Conservation (phyloP, 2,888 invertebrate species). For the Globia sparganii region DNA sequence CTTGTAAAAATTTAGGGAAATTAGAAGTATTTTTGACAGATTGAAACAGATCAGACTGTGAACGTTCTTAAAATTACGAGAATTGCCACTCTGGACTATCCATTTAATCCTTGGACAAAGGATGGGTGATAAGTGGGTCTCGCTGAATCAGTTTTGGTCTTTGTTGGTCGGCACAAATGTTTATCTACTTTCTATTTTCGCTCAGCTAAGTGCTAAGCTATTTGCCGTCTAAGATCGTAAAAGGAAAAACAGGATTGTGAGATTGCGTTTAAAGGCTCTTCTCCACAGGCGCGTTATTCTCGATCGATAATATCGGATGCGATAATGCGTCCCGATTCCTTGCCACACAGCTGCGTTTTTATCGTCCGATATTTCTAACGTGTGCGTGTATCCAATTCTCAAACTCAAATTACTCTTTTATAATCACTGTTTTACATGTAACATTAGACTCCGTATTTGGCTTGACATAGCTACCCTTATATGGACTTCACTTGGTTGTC, state of each 20-base stretch:
- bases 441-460: not conserved
- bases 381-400: too few species aligned
- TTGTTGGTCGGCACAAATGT: not conserved
- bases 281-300: not conserved
- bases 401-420: conserved; percentile 30
- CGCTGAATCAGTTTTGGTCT: conserved; percentile 10
- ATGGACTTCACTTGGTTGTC: conserved; percentile 4
- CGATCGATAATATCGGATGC: not conserved
- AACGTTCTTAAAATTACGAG: too few species aligned
- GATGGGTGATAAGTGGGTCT: not conserved
- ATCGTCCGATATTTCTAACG: too few species aligned
- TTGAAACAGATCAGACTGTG: too few species aligned
- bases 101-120: not conserved
- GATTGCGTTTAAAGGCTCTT: conserved; percentile 19
- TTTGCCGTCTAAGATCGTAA: conserved; percentile 14
- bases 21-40: too few species aligned
- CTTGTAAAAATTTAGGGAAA: too few species aligned
- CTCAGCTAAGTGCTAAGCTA: conserved; percentile 26
- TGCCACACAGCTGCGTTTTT: not conserved
- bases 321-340: not conserved
- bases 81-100: not conserved
- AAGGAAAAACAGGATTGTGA: conserved; percentile 31
- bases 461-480: not conserved
- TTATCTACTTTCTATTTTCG: conserved; percentile 31
- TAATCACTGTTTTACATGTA: conserved; percentile 18